Conservation (phyloP, 2,113 vertebrate genomes). For the Sturnus vulgaris region DNA sequence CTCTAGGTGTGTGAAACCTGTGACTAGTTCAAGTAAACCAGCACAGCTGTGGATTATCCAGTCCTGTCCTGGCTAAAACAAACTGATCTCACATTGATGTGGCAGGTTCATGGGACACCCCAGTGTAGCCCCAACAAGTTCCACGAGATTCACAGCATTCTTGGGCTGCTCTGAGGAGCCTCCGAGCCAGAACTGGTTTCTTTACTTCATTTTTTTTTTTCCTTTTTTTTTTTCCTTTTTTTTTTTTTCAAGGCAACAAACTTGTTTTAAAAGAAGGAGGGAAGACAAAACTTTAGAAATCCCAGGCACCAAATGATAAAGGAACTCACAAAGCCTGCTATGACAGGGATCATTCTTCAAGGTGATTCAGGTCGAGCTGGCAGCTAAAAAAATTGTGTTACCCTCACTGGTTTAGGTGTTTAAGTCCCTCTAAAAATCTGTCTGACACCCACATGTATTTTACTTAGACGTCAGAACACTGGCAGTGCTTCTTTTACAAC, state of each 20-base stretch:
- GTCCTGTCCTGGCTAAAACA: background rate
- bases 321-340: background rate
- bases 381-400: background rate
- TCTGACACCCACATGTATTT: background rate
- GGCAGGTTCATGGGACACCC: background rate
- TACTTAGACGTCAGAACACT: background rate
- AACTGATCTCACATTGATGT: background rate
- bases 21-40: background rate
- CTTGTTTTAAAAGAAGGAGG: background rate
- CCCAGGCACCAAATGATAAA: background rate
- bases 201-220: background rate
- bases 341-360: background rate
- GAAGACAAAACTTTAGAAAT: background rate
- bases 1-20: background rate
- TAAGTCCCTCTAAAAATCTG: background rate
- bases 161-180: background rate
- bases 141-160: background rate
- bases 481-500: background rate
- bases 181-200: background rate
- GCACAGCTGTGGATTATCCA: background rate
- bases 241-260: background rate
- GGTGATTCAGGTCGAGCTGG: background rate
- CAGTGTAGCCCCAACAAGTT: background rate
- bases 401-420: background rate
- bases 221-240: background rate